phyloP scores from a whole-genome alignment of 2,113 vertebrate genomes.

The Ictalurus punctatus region DNA sequence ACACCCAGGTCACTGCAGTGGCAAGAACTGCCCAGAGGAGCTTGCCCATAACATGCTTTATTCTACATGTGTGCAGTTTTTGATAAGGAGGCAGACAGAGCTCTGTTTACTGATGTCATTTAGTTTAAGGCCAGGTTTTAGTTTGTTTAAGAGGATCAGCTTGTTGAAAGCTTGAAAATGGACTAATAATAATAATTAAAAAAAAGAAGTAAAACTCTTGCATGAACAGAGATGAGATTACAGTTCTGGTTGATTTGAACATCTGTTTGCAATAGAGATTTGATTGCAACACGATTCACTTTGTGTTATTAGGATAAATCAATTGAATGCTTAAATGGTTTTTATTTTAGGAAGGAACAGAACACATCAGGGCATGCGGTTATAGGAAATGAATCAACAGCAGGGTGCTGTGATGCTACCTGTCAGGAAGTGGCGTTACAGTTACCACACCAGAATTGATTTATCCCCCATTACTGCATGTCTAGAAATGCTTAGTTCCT shows the following conservation, averaged over 20 bases:
- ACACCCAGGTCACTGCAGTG: slow-evolving; percentile 1
- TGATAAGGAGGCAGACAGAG: slow-evolving; percentile 32
- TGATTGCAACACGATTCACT: slow-evolving; percentile 42
- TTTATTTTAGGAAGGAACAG: slow-evolving; percentile 17
- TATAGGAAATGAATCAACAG: background rate
- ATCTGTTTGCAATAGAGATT: slow-evolving; percentile 54
- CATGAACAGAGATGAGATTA: slow-evolving; percentile 39
- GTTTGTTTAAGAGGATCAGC: slow-evolving; percentile 56
- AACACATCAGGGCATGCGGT: background rate
- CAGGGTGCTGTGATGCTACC: background rate
- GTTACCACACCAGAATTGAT: background rate
- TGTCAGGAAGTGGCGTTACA: background rate
- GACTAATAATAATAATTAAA: background rate
- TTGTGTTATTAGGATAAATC: slow-evolving; percentile 38
- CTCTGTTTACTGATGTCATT: slow-evolving; percentile 30
- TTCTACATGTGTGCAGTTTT: background rate
- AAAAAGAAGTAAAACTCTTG: background rate
- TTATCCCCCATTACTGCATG: background rate
- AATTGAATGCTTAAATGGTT: background rate
- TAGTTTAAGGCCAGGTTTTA: slow-evolving; percentile 45
- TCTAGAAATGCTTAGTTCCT: background rate
- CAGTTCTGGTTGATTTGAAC: slow-evolving; percentile 49
- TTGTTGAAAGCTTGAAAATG: slow-evolving; percentile 52
- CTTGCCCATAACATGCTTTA: background rate
- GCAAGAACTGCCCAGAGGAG: background rate